A percentile compares a stretch with the other conserved stretches of the same genome.
These are phyloP conservation scores for Prionace glauca DNA, from an alignment of 2,797 vertebrate species.

Conservation along the genomic window DNA sequence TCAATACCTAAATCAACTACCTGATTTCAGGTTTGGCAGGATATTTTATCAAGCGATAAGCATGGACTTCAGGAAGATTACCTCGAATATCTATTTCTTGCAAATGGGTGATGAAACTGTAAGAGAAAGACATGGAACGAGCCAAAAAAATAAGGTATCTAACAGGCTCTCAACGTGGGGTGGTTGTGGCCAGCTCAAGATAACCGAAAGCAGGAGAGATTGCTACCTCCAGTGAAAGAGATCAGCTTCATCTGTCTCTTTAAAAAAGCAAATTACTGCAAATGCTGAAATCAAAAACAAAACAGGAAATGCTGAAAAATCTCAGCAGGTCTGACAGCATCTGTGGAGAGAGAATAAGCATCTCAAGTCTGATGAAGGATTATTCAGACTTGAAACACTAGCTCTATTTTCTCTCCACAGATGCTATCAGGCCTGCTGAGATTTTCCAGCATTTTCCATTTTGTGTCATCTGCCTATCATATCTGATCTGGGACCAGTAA, in stretches of 20 bases:
- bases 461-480: too few species aligned
- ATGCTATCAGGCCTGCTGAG: too few species aligned
- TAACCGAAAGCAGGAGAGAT: background rate
- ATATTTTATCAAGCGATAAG: background rate
- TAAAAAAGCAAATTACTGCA: background rate
- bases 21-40: background rate
- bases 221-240: background rate
- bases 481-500: background rate
- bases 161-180: background rate
- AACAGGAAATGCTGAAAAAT: too few species aligned
- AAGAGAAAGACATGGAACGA: background rate
- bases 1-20: background rate
- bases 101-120: background rate
- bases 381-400: too few species aligned
- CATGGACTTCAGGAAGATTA: background rate
- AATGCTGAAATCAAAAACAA: too few species aligned
- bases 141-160: background rate
- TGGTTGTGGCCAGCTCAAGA: background rate
- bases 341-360: too few species aligned
- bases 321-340: too few species aligned
- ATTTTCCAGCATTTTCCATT: too few species aligned
- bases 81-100: background rate
- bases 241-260: background rate
- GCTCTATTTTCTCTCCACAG: too few species aligned
- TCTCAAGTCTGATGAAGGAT: too few species aligned